These are phyloP conservation scores for Mizuhopecten yessoensis DNA, from an alignment of 1,140 invertebrate species.

Conservation along the genomic window DNA sequence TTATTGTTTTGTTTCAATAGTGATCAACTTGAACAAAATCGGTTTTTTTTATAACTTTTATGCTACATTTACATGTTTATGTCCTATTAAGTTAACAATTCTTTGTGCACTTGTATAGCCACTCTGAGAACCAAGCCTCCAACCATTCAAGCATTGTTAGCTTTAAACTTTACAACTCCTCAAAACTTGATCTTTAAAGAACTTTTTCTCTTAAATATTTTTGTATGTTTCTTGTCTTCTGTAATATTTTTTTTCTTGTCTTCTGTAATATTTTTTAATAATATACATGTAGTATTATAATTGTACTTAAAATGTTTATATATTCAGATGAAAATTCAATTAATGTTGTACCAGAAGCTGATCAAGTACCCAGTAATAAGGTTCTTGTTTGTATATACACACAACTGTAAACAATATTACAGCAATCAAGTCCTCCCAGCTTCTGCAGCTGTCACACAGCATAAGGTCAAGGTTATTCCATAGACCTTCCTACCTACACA, in stretches of 20 bases:
- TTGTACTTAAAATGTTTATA: no score
- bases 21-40: neutral
- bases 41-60: neutral
- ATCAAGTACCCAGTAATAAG: no score
- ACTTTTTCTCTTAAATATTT: no score
- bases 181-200: no score
- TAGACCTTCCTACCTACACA: neutral
- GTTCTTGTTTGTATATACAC: neutral
- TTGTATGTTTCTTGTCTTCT: no score
- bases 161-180: no score
- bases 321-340: no score
- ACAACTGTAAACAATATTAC: constrained; percentile 14
- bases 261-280: no score
- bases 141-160: neutral
- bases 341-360: no score
- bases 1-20: neutral
- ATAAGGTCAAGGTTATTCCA: neutral
- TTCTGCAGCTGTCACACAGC: constrained; percentile 9
- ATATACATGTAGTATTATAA: no score
- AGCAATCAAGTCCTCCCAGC: neutral
- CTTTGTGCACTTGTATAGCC: neutral
- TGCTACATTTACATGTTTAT: neutral
- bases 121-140: neutral
- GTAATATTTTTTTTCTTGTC: no score
- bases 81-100: neutral